Evolutionary conservation across 2,888 invertebrate genomes (phyloP).

Genomic region (Drosophila testacea): DNA sequence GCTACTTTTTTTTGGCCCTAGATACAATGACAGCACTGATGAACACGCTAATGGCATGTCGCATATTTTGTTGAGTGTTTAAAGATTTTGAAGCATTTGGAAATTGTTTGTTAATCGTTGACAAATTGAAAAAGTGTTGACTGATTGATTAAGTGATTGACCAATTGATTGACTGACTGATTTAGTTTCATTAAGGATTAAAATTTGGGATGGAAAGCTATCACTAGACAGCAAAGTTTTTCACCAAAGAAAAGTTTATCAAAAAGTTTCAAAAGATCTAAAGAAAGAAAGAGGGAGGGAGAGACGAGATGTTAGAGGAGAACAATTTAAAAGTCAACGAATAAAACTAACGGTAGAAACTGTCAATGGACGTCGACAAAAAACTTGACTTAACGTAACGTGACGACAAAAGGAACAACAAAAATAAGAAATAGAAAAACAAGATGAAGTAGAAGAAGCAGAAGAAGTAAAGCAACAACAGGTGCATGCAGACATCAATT

Average conservation of each 20-base stretch:
- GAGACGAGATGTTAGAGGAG: not conserved
- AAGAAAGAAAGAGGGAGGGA: not conserved
- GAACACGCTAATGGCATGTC: conserved; percentile 26
- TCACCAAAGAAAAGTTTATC: conserved; percentile 28
- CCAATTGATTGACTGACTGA: conserved; percentile 27
- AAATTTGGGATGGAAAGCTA: not conserved
- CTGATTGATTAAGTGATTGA: conserved; percentile 39
- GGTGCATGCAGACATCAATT: conserved; percentile 39
- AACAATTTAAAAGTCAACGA: conserved; percentile 34
- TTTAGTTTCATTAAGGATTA: not conserved
- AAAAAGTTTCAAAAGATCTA: conserved; percentile 31
- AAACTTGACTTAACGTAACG: conserved; percentile 57
- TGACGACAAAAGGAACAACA: conserved; percentile 33
- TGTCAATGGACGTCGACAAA: conserved; percentile 62
- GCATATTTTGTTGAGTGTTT: conserved; percentile 49
- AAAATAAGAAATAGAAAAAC: not conserved
- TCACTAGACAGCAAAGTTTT: conserved; percentile 19
- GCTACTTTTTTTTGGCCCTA: no score
- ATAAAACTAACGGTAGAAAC: conserved; percentile 69
- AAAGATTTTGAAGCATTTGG: conserved; percentile 35
- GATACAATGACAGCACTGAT: no score
- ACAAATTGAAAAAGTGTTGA: conserved; percentile 54
- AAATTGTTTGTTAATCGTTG: conserved; percentile 45
- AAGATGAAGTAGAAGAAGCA: not conserved
- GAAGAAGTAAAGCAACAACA: conserved; percentile 44